phyloP scores from a whole-genome alignment of 2,888 invertebrate species.

The Gnatocerus cornutus region DNA sequence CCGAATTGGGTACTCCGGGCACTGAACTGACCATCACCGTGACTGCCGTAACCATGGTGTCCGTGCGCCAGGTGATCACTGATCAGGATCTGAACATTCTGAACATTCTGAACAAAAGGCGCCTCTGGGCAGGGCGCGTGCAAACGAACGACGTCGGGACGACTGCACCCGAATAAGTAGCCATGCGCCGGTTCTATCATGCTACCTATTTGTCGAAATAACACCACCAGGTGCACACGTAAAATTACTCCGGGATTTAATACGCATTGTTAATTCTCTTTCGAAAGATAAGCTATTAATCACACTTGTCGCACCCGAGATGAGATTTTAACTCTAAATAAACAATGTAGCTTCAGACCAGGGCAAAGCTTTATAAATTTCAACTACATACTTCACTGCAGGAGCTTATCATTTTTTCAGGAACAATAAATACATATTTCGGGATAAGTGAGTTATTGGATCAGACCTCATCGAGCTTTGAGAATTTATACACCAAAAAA shows the following conservation, averaged over 20 bases:
- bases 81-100: conserved; percentile 22
- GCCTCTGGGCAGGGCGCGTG: conserved; percentile 41
- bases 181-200: conserved; percentile 19
- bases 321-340: conserved; percentile 8
- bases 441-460: not conserved
- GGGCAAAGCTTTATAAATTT: not conserved
- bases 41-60: conserved; percentile 27
- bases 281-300: conserved; percentile 13
- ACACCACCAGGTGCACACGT: conserved; percentile 22
- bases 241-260: conserved; percentile 7
- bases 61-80: conserved; percentile 34
- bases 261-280: conserved; percentile 4
- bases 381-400: not conserved
- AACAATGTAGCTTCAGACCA: not conserved
- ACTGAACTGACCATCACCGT: conserved; percentile 41
- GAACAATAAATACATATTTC: not conserved
- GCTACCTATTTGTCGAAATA: conserved; percentile 16
- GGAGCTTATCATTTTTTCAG: not conserved
- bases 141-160: conserved; percentile 21
- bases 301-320: not conserved
- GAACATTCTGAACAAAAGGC: conserved; percentile 17
- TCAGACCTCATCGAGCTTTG: not conserved
- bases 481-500: not conserved
- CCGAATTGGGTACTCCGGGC: conserved; percentile 29
- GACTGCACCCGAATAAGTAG: conserved; percentile 30